Conservation (phyloP, 2,797 vertebrate genomes). For the Cephalopachus bancanus region DNA sequence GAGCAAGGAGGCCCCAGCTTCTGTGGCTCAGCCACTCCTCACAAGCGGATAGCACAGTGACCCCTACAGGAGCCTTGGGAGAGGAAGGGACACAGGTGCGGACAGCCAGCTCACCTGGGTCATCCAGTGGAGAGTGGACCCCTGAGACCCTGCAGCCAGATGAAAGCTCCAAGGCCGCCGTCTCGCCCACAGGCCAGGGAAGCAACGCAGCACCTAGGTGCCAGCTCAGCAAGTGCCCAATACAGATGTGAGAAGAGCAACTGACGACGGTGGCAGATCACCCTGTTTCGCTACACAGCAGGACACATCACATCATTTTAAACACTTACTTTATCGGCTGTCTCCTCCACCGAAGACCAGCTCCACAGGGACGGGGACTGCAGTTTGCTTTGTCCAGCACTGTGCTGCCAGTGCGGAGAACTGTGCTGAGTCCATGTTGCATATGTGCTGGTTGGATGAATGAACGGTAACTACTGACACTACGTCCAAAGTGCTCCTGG, state of each 20-base stretch:
- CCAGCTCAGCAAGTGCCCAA: neutral
- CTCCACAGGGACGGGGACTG: neutral
- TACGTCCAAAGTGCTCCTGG: neutral
- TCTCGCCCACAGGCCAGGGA: neutral
- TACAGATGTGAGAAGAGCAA: too few species aligned
- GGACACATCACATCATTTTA: neutral
- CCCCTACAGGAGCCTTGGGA: neutral
- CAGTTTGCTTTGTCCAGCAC: neutral
- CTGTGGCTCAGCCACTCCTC: neutral
- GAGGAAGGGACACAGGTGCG: neutral
- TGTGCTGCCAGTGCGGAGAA: neutral
- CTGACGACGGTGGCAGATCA: too few species aligned
- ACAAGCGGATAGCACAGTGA: neutral
- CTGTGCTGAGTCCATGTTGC: neutral
- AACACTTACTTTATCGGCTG: neutral
- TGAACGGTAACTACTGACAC: neutral
- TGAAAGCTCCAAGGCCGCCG: neutral
- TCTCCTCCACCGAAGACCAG: neutral
- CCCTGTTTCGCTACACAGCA: too few species aligned
- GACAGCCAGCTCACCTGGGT: neutral
- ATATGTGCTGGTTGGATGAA: neutral
- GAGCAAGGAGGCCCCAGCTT: neutral
- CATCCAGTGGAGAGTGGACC: neutral
- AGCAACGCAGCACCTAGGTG: too few species aligned
- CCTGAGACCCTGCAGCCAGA: neutral